Conservation (phyloP, 2,797 vertebrate species). For the Cryptoprocta ferox region DNA sequence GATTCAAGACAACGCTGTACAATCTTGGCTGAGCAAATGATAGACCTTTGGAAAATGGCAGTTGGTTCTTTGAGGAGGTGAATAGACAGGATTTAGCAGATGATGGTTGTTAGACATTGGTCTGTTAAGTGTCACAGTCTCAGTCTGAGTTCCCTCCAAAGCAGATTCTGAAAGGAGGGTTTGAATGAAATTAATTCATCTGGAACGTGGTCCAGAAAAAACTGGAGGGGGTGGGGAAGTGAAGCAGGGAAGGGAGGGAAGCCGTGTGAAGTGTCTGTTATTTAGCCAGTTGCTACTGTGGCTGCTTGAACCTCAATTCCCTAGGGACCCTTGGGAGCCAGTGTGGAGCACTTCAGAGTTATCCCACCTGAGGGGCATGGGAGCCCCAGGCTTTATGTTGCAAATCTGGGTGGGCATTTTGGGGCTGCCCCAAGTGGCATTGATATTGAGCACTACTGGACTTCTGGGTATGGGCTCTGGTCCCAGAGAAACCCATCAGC, state of each 20-base stretch:
- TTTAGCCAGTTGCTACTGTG: neutral
- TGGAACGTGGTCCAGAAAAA: neutral
- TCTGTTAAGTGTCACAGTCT: neutral
- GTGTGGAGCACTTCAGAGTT: neutral
- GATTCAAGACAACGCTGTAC: neutral
- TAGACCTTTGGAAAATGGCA: neutral
- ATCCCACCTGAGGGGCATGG: neutral
- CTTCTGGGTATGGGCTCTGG: neutral
- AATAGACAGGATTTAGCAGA: neutral
- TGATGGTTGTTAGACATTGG: neutral
- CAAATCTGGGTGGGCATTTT: neutral
- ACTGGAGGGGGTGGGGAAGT: neutral
- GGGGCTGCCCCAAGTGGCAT: neutral
- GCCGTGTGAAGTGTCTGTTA: neutral
- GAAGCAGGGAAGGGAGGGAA: neutral
- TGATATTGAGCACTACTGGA: neutral
- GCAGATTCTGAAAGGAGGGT: neutral
- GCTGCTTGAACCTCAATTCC: neutral
- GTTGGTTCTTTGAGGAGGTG: neutral
- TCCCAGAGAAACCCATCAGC: neutral
- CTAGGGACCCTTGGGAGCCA: neutral
- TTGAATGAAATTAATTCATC: neutral
- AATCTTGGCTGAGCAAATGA: neutral
- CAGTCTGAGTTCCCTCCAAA: neutral
- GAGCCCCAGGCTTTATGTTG: neutral